A percentile compares a stretch with the other conserved stretches of the same genome.
Evolutionary conservation across 2,888 invertebrate species (phyloP).

Genomic region (Eupelmus urozonus): DNA sequence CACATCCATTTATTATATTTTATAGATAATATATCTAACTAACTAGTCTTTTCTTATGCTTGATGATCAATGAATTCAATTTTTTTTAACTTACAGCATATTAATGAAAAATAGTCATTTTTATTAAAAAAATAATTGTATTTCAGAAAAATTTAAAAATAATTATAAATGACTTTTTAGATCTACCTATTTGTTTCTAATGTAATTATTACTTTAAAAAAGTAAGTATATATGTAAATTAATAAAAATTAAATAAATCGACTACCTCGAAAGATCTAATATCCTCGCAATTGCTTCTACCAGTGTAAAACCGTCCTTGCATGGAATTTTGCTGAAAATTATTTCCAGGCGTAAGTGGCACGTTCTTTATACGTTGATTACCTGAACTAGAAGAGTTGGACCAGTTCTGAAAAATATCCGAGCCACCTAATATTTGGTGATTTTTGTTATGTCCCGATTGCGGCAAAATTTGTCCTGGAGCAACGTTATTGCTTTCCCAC

Average conservation of each 20-base stretch:
- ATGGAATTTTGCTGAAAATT: constrained; percentile 67
- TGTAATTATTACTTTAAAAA: too few relatives aligned
- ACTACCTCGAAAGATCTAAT: constrained; percentile 67
- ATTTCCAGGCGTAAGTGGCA: constrained; percentile 65
- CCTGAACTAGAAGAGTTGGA: constrained; percentile 63
- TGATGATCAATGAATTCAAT: not conserved
- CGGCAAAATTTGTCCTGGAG: constrained; percentile 60
- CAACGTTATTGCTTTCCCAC: constrained; percentile 66
- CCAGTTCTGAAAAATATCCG: constrained; percentile 70
- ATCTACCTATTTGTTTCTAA: not conserved
- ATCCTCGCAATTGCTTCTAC: constrained; percentile 68
- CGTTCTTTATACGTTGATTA: constrained; percentile 62
- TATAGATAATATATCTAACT: too few relatives aligned
- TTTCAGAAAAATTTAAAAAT: constrained; percentile 7
- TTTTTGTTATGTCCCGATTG: constrained; percentile 64
- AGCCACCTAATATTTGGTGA: constrained; percentile 36
- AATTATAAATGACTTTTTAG: not conserved
- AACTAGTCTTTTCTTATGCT: too few relatives aligned
- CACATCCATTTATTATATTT: too few relatives aligned
- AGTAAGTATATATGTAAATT: not conserved
- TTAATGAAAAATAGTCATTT: constrained; percentile 4
- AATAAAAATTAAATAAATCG: not conserved
- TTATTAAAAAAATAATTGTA: not conserved
- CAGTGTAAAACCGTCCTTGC: constrained; percentile 63
- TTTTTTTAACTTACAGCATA: not conserved